Evolutionary conservation across 2,113 vertebrate species (phyloP).

Genomic region (Holacanthus passer): DNA sequence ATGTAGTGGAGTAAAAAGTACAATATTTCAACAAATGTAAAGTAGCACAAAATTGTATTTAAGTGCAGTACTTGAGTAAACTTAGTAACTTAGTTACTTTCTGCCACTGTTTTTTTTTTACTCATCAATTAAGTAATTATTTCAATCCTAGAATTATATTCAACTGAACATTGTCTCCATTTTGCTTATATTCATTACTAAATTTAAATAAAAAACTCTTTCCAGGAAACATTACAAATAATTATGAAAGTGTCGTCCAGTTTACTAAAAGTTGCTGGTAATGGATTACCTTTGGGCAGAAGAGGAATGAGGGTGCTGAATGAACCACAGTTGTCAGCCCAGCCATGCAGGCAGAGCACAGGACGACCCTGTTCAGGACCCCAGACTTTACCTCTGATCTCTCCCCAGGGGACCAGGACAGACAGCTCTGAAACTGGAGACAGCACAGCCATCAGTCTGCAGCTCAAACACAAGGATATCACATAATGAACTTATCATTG

Average conservation of each 20-base stretch:
- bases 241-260: too few relatives aligned
- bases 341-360: constrained; percentile 87
- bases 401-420: constrained; percentile 83
- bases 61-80: too few relatives aligned
- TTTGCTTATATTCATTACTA: not conserved
- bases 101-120: too few relatives aligned
- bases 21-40: too few relatives aligned
- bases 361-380: constrained; percentile 78
- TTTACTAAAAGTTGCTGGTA: not conserved
- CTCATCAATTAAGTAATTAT: too few relatives aligned
- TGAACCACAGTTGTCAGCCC: constrained; percentile 87
- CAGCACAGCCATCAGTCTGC: not conserved
- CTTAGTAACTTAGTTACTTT: too few relatives aligned
- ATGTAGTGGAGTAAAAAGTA: too few relatives aligned
- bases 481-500: not conserved
- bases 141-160: too few relatives aligned
- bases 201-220: too few relatives aligned
- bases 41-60: too few relatives aligned
- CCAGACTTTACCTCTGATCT: constrained; percentile 83
- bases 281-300: constrained; percentile 77
- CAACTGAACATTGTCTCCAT: not conserved
- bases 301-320: constrained; percentile 86
- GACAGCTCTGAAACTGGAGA: constrained; percentile 79
- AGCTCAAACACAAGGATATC: not conserved
- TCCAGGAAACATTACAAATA: not conserved